Conservation (phyloP, 2,113 vertebrate species). For the Spilogale gracilis region DNA sequence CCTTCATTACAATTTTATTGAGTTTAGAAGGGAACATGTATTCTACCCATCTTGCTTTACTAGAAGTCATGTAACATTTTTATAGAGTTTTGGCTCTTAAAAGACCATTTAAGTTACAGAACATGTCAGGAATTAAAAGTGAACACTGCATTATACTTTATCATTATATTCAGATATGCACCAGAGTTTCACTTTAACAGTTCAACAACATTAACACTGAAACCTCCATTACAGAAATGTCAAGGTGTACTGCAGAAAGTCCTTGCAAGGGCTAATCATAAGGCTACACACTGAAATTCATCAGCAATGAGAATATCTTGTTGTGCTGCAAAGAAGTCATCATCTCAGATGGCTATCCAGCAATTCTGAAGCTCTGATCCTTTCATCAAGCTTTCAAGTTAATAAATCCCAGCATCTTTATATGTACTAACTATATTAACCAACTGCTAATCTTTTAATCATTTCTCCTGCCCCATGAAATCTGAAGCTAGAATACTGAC, state of each 20-base stretch:
- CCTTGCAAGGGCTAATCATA: background rate
- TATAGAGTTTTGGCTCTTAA: background rate
- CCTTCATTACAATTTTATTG: background rate
- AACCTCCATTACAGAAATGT: background rate
- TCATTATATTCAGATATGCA: background rate
- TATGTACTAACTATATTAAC: background rate
- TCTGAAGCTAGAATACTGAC: background rate
- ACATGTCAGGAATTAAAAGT: constrained; percentile 28
- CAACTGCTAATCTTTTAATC: background rate
- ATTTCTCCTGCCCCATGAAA: background rate
- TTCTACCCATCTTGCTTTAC: background rate
- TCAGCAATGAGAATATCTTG: background rate
- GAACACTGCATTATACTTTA: background rate
- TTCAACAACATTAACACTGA: background rate
- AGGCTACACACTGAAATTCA: background rate
- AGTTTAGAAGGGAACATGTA: background rate
- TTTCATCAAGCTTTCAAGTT: background rate
- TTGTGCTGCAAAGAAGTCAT: background rate
- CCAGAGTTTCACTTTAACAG: background rate
- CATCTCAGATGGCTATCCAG: background rate
- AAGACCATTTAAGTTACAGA: constrained; percentile 34
- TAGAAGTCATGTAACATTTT: background rate
- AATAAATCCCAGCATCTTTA: background rate
- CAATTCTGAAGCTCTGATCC: background rate
- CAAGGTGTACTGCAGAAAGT: background rate